Base-by-base conservation (phyloP, 1,140 invertebrate genomes). In the Venturia canescens region DNA sequence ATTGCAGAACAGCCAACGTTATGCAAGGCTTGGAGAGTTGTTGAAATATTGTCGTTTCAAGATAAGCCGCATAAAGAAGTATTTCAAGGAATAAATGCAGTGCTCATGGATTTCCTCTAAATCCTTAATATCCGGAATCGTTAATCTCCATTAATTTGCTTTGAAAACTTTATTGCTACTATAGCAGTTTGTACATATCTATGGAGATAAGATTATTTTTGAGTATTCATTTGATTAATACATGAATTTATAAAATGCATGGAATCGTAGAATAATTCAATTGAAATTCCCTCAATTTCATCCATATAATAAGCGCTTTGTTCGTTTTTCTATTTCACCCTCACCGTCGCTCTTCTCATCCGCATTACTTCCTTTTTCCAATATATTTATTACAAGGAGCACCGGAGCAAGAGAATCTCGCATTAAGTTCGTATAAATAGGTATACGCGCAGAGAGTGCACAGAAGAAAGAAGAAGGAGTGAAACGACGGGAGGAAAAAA, bases 1-100 rank as follows among this genome's bases (percentile, higher is more conserved):
- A 60, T n/a, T 60, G 57, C 23, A 60, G 3, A 53, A 16, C 4
- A 11, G 50, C 57, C 26, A 29, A 50, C n/a, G 57, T 50, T 3
- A 50, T 67, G 16, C 69, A 34, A 38, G 69, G 21, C 34, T n/a
- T 50, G 48, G 57, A 7, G 38, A 53, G 70, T 53, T 9, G 72
- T 75, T 53, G 50, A 75, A 75, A 75, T 50, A 29, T 57, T 23
- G 27, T 60, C 23, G 3, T 16, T 4, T 3, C 9, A n/a, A 60
- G 57, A 21, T 29, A 15, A 13, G 16, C 26, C 31, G 1, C 1
- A 18, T 23, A 31, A 26, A 3, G 27, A 75, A 26, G 57, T 23
- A 75, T 60, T 75, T 75, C 50, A 57, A 75, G 48, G 50, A 27
- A 26, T 57, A 75, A 75, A 29, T 75, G 72, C 50, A 50, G 57